Base-by-base conservation (phyloP, 2,888 invertebrate genomes). In the Eilema sororculum region DNA sequence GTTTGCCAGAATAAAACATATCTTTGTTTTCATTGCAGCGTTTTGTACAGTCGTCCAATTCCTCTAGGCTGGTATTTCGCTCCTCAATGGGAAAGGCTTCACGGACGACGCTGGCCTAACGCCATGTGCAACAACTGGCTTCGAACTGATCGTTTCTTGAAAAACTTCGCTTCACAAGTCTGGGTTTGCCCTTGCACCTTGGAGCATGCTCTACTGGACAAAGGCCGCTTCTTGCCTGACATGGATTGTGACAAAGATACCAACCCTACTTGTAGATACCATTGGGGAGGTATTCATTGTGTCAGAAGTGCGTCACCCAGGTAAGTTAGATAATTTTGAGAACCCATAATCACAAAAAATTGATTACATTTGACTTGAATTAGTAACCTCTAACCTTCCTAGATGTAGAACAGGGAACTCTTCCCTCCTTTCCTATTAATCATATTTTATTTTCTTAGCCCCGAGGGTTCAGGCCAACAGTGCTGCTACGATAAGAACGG, bases 401-500 rank as follows among this genome's bases (percentile, higher is more conserved):
- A 37, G 33, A 33, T 33, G 33, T 33, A 8, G 9, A 33, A 33
- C 33, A 33, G 33, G 33, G 9, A 33, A 33, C 33, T 33, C 4
- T 33, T 4, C 33, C 33, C 5, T 12, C 33, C 33, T 9, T n/a
- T 58, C 16, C 25, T 25, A 5, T 30, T 60, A 37, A 24, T 41
- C 24, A 37, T 41, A 22, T 22, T 41, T n/a, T 5, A 24, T 59
- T 66, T 61, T 86, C 89, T 63, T 84, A 98, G 98, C 74, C 90
- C 97, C 71, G 98, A 98, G 91, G 99, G 99, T 37, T 97, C 98
- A 1, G 99, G 99, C 68, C 99, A 99, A 87, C 99, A 99, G 87
- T 99, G 99, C 85, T 99, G 99, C 89, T 99, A 99, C 89, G 99
- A 99, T 90, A 98, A 98, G 86, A 97, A 98, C 82, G 97, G 97